These are phyloP conservation scores for Tetranychus cinnabarinus DNA, from an alignment of 1,140 invertebrate species.

Conservation along the genomic window DNA sequence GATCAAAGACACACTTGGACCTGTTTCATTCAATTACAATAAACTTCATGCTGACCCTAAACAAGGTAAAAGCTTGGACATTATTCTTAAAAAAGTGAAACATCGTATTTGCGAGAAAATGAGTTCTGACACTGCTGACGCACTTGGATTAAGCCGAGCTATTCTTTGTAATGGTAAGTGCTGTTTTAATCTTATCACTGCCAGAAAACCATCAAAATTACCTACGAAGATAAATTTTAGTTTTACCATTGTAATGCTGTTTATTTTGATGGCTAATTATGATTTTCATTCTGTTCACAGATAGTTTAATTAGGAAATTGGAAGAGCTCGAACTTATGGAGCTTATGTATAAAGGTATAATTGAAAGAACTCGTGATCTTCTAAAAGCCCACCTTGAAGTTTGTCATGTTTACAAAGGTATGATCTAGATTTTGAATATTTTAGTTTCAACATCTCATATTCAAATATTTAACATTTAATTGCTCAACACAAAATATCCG, in stretches of 20 bases:
- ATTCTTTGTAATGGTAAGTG: conserved; percentile 67
- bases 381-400: conserved; percentile 17
- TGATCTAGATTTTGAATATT: background rate
- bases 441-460: too few relatives aligned
- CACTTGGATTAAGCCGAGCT: conserved; percentile 74
- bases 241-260: background rate
- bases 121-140: conserved; percentile 90
- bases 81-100: conserved; percentile 40
- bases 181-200: background rate
- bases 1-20: conserved; percentile 69
- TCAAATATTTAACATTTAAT: too few relatives aligned
- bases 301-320: conserved; percentile 79
- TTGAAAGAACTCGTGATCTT: conserved; percentile 65
- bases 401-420: background rate
- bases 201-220: background rate
- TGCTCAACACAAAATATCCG: too few relatives aligned
- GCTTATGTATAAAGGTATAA: conserved; percentile 60
- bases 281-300: conserved; percentile 20
- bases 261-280: background rate
- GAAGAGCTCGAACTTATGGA: conserved; percentile 66
- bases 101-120: conserved; percentile 89
- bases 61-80: background rate
- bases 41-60: background rate
- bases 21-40: conserved; percentile 33
- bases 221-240: background rate